These are phyloP conservation scores for Teleogryllus occipitalis DNA, from an alignment of 1,140 invertebrate genomes.

Conservation along the genomic window DNA sequence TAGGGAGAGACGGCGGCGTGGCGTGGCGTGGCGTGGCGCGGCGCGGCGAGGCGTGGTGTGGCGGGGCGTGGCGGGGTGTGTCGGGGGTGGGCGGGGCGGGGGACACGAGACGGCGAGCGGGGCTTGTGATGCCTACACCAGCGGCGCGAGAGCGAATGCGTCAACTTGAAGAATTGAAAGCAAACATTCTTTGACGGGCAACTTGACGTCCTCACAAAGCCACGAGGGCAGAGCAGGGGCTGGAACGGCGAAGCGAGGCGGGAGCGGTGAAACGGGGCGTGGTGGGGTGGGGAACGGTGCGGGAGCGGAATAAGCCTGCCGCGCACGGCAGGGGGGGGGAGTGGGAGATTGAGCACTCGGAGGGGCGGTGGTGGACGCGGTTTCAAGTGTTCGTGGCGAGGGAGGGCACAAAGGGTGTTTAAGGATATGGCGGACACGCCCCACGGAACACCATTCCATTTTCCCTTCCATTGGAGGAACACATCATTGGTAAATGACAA, in stretches of 20 bases:
- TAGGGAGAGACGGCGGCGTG: not conserved
- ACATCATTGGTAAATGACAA: too few species aligned
- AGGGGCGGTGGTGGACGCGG: too few species aligned
- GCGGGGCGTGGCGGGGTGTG: too few species aligned
- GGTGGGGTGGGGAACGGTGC: not conserved
- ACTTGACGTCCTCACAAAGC: not conserved
- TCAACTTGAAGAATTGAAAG: conserved; percentile 5
- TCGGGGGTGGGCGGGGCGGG: too few species aligned
- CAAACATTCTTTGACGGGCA: not conserved
- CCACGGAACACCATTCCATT: too few species aligned
- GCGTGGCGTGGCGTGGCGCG: not conserved
- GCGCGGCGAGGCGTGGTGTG: not conserved
- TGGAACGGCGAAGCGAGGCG: not conserved
- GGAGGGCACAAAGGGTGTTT: too few species aligned
- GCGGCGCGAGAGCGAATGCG: not conserved
- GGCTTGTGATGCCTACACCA: too few species aligned
- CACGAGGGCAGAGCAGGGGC: not conserved
- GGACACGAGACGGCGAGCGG: not conserved
- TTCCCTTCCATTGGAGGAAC: too few species aligned
- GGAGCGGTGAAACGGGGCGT: not conserved
- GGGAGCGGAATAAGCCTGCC: not conserved
- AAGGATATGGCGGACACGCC: too few species aligned
- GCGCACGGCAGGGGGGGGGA: not conserved
- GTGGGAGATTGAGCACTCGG: not conserved
- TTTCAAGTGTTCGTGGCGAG: not conserved